Percentiles rank a stretch among this genome's conserved stretches.
These are phyloP conservation scores for Enteromius radiatus DNA, from an alignment of 2,797 vertebrate genomes.

Conservation along the genomic window DNA sequence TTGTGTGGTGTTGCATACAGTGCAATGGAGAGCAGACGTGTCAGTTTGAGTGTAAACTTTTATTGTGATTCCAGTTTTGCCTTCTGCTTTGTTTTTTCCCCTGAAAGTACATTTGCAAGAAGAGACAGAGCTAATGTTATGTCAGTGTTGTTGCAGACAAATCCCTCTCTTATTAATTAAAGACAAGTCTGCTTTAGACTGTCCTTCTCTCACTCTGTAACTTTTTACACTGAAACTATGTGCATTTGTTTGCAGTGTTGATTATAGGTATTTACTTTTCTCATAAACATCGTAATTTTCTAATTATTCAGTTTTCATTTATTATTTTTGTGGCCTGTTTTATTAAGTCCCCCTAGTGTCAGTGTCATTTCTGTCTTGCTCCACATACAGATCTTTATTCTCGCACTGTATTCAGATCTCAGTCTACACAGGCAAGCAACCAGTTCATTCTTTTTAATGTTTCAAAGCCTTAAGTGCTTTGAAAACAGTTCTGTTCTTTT, in stretches of 20 bases:
- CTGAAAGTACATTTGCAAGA: slow-evolving; percentile 47
- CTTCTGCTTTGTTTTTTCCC: slow-evolving; percentile 53
- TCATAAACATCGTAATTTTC: background rate
- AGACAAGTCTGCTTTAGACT: slow-evolving; percentile 50
- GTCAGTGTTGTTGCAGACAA: slow-evolving; percentile 61
- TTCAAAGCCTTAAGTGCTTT: slow-evolving; percentile 38
- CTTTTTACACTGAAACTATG: slow-evolving; percentile 21
- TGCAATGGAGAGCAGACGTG: slow-evolving; percentile 14
- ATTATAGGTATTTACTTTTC: background rate
- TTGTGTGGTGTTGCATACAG: slow-evolving; percentile 11
- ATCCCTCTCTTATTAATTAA: slow-evolving; percentile 68
- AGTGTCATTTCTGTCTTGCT: background rate
- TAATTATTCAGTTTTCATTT: background rate
- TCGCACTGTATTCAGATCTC: slow-evolving; percentile 7
- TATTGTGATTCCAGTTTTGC: slow-evolving; percentile 35
- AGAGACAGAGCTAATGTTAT: slow-evolving; percentile 64
- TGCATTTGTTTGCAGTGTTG: background rate
- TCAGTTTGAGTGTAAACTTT: slow-evolving; percentile 34
- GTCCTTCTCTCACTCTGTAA: slow-evolving; percentile 37
- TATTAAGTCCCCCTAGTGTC: background rate
- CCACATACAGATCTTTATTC: background rate
- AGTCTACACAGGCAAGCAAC: slow-evolving; percentile 9
- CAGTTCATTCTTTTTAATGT: slow-evolving; percentile 30
- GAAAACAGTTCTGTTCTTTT: slow-evolving; percentile 29
- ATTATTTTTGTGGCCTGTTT: background rate